A percentile compares a stretch with the other conserved stretches of the same genome.
phyloP scores from a whole-genome alignment of 2,888 invertebrate species.

The Amaurobius ferox region DNA sequence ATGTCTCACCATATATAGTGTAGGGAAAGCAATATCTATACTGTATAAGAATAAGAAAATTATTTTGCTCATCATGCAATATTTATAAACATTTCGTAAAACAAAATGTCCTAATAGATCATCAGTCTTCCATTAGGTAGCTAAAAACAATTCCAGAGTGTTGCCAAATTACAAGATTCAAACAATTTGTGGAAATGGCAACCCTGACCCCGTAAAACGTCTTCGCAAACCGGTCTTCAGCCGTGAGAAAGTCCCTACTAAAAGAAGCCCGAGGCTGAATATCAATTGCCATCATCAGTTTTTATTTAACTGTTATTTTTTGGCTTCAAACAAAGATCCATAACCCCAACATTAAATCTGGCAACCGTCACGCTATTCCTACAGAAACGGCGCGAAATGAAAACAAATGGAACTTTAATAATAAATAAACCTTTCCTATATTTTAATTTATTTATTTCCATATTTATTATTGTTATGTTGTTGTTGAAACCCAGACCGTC shows the following conservation, averaged over 20 bases:
- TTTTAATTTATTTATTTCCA: no score
- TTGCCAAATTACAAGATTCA: slow-evolving; percentile 10
- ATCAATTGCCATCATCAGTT: slow-evolving; percentile 35
- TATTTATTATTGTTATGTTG: no score
- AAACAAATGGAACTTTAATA: no score
- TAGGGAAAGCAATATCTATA: no score
- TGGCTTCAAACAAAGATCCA: slow-evolving; percentile 16
- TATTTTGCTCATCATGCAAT: no score
- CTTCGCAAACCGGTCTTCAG: slow-evolving; percentile 41
- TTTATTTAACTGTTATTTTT: slow-evolving; percentile 41
- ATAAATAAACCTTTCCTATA: no score
- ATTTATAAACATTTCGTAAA: no score
- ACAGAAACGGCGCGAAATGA: background rate
- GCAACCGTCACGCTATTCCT: background rate
- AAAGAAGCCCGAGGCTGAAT: slow-evolving; percentile 20
- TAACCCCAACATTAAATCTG: background rate
- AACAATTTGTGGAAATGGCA: slow-evolving; percentile 44
- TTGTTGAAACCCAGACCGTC: no score
- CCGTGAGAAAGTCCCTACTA: slow-evolving; percentile 60
- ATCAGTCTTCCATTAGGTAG: no score
- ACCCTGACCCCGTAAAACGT: slow-evolving; percentile 57
- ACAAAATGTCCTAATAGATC: no score
- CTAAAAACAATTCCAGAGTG: background rate
- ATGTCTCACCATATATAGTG: no score
- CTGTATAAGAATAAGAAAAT: no score